Conservation (phyloP, 2,888 invertebrate genomes). For the Lissocephala sabroskyi region DNA sequence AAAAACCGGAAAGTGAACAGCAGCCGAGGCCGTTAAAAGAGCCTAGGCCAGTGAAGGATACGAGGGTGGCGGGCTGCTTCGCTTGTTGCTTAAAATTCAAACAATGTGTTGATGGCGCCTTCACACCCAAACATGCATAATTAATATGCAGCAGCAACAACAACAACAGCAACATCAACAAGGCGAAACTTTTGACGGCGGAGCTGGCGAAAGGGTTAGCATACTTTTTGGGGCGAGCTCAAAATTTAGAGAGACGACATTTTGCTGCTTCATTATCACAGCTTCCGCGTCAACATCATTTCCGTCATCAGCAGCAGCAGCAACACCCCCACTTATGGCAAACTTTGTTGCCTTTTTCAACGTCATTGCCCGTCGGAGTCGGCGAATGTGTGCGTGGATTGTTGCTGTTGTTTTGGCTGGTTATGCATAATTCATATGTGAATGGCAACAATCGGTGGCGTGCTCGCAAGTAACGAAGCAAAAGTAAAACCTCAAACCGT, state of each 20-base stretch:
- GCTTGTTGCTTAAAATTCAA: constrained; percentile 60
- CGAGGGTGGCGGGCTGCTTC: constrained; percentile 6
- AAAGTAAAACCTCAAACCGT: constrained; percentile 52
- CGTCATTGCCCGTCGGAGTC: too few species aligned
- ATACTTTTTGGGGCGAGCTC: constrained; percentile 25
- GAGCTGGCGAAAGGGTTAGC: constrained; percentile 53
- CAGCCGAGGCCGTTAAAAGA: not conserved
- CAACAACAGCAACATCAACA: constrained; percentile 24
- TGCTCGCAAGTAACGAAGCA: constrained; percentile 45
- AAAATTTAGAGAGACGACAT: constrained; percentile 41
- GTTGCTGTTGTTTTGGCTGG: constrained; percentile 35
- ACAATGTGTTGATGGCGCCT: constrained; percentile 65
- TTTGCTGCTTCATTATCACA: constrained; percentile 67
- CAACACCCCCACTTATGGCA: constrained; percentile 8
- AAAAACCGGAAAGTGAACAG: constrained; percentile 4
- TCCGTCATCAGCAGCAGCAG: constrained; percentile 44
- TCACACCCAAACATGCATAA: constrained; percentile 66
- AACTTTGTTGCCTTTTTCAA: constrained; percentile 17
- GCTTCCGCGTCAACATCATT: constrained; percentile 68
- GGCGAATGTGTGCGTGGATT: too few species aligned
- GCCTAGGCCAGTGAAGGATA: not conserved
- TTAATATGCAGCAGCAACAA: constrained; percentile 57
- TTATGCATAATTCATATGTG: constrained; percentile 66
- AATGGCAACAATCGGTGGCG: constrained; percentile 58
- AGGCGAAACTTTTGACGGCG: constrained; percentile 45